Evolutionary conservation across 2,113 vertebrate genomes (phyloP).

Genomic region (Alectura lathami): DNA sequence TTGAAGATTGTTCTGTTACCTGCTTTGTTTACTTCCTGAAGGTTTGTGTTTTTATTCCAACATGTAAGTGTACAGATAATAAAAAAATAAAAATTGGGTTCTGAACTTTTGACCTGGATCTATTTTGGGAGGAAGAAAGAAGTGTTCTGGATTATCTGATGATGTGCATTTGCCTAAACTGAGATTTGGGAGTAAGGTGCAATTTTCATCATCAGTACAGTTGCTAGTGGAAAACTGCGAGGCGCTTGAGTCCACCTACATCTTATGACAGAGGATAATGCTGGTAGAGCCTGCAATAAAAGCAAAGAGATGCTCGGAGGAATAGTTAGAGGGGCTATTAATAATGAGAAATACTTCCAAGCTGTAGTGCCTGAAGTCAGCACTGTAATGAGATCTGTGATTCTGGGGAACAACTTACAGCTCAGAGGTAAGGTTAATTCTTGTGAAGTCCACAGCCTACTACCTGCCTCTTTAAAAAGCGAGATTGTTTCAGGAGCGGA

Average conservation of each 20-base stretch:
- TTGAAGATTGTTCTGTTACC: not conserved
- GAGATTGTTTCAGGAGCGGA: rapidly evolving
- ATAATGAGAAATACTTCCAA: not conserved
- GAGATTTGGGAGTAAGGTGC: not conserved
- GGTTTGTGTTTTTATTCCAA: not conserved
- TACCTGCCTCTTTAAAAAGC: not conserved
- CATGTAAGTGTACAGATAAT: not conserved
- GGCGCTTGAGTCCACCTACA: not conserved
- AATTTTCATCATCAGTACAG: not conserved
- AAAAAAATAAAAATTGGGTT: not conserved
- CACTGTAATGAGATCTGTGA: not conserved
- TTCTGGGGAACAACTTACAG: not conserved
- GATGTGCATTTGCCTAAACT: not conserved
- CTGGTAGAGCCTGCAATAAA: not conserved
- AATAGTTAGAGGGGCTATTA: not conserved
- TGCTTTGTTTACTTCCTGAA: not conserved
- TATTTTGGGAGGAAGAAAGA: not conserved
- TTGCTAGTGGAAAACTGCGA: not conserved
- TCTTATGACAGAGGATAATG: not conserved
- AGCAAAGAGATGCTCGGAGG: not conserved
- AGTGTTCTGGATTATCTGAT: not conserved
- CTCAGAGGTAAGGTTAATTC: not conserved
- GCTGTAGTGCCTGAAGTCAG: not conserved
- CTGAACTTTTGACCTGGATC: not conserved
- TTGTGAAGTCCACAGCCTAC: not conserved